Conservation (phyloP, 2,113 vertebrate genomes). For the Ifrita kowaldi region DNA sequence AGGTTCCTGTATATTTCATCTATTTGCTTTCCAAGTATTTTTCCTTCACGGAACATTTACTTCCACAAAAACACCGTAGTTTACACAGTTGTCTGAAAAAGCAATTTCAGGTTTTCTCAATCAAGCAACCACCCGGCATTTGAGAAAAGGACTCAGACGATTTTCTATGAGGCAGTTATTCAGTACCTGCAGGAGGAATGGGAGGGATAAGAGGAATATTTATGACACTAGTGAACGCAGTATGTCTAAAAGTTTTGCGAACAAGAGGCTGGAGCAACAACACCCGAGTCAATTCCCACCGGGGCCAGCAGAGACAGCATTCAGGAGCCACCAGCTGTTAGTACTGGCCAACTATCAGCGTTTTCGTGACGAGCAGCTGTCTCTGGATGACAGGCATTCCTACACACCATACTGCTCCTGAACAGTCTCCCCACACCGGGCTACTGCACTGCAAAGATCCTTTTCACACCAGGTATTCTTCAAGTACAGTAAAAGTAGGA, state of each 20-base stretch:
- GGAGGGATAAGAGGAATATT: not conserved
- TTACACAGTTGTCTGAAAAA: constrained; percentile 11
- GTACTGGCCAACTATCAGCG: not conserved
- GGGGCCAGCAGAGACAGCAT: not conserved
- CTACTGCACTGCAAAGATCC: not conserved
- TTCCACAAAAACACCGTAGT: not conserved
- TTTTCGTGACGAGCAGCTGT: not conserved
- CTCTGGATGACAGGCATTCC: not conserved
- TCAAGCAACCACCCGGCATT: not conserved
- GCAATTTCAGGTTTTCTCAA: not conserved
- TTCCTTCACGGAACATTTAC: constrained; percentile 6
- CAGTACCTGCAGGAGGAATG: not conserved
- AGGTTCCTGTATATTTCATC: not conserved
- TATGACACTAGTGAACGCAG: not conserved
- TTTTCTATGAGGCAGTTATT: not conserved
- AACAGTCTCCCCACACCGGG: not conserved
- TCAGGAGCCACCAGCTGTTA: not conserved
- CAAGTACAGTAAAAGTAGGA: not conserved
- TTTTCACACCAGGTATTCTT: not conserved
- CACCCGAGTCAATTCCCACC: fast-evolving
- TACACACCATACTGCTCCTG: not conserved
- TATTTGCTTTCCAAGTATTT: constrained; percentile 19
- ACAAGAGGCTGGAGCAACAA: not conserved
- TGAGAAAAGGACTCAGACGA: not conserved
- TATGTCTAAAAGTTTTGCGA: not conserved